Conservation (phyloP, 2,113 vertebrate species). For the Calyptommatus sinebrachiatus region DNA sequence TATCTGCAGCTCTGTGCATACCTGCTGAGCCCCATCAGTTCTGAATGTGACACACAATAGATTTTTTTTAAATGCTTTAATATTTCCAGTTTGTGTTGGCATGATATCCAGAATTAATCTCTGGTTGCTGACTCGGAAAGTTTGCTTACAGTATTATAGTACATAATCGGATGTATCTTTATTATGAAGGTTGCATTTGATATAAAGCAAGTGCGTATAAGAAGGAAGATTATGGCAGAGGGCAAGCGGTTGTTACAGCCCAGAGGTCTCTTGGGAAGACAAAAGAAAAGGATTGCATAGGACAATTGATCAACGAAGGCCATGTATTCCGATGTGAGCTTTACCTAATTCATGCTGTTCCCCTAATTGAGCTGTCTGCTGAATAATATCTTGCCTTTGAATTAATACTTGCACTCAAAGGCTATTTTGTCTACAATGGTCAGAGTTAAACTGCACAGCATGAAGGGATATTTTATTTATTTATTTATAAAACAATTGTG, state of each 20-base stretch:
- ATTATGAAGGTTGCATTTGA: not conserved
- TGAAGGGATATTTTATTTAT: not conserved
- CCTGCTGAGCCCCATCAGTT: too few relatives aligned
- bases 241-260: not conserved
- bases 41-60: not conserved
- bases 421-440: accelerated
- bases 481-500: not conserved
- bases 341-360: not conserved
- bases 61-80: not conserved
- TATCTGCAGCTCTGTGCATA: not conserved
- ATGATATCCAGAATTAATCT: not conserved
- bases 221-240: not conserved
- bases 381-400: slow-evolving; percentile 30
- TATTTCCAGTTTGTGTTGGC: not conserved
- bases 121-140: not conserved
- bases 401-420: not conserved
- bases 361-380: slow-evolving; percentile 32
- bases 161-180: not conserved
- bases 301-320: slow-evolving; percentile 42
- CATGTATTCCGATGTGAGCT: slow-evolving; percentile 26
- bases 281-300: slow-evolving; percentile 27
- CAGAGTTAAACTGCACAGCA: not conserved
- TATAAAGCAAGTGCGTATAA: not conserved
- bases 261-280: not conserved
- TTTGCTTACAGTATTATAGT: not conserved